These are phyloP conservation scores for Zygogramma bicolorata DNA, from an alignment of 2,888 invertebrate genomes.

Conservation along the genomic window DNA sequence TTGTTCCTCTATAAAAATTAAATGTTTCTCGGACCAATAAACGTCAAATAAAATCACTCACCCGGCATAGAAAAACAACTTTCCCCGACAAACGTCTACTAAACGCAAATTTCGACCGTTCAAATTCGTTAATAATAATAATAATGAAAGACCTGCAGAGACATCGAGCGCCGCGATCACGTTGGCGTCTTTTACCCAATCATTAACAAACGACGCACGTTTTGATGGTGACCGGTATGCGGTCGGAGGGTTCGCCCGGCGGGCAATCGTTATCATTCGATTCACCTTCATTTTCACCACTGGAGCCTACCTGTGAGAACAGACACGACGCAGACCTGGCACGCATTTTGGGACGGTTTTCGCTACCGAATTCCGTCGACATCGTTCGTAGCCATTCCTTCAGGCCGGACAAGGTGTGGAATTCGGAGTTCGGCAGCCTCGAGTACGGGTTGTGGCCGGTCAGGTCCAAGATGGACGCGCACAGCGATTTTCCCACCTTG, in stretches of 20 bases:
- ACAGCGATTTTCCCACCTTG: conserved; percentile 85
- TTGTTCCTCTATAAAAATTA: too few relatives aligned
- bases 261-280: conserved; percentile 23
- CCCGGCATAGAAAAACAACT: too few relatives aligned
- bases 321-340: conserved; percentile 17
- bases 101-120: too few relatives aligned
- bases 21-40: too few relatives aligned
- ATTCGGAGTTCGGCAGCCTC: conserved; percentile 84
- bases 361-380: conserved; percentile 47
- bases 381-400: conserved; percentile 73
- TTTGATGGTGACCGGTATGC: conserved; percentile 48
- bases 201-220: conserved; percentile 47
- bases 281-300: conserved; percentile 45
- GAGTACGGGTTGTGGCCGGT: conserved; percentile 86
- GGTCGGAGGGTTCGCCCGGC: conserved; percentile 33
- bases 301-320: conserved; percentile 41
- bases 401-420: conserved; percentile 77
- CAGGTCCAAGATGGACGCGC: conserved; percentile 86
- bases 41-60: too few relatives aligned
- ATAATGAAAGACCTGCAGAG: too few relatives aligned
- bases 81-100: too few relatives aligned
- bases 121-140: too few relatives aligned
- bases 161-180: too few relatives aligned
- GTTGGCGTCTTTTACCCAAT: conserved; percentile 28
- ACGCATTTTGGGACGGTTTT: conserved; percentile 46